Conservation (phyloP, 2,113 vertebrate species). For the Cebidichthys violaceus region DNA sequence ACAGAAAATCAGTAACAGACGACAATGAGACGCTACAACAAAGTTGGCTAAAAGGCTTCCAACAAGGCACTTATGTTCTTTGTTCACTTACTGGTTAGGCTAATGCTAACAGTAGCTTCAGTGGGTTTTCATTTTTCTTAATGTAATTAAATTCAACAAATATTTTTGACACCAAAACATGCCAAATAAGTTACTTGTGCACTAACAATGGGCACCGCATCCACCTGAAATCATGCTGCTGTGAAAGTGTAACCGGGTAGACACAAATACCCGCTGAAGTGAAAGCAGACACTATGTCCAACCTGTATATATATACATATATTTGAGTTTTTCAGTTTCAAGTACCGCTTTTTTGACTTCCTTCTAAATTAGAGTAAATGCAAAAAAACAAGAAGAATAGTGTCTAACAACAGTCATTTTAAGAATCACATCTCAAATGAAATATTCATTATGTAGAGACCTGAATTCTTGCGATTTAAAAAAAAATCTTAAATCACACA, state of each 20-base stretch:
- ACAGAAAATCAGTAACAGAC: background rate
- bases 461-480: background rate
- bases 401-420: background rate
- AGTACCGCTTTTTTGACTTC: background rate
- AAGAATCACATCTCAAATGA: background rate
- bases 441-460: background rate
- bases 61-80: background rate
- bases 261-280: background rate
- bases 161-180: background rate
- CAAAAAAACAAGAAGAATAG: background rate
- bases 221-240: background rate
- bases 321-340: background rate
- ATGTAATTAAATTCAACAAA: background rate
- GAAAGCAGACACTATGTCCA: background rate
- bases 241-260: background rate
- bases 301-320: background rate
- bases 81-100: background rate
- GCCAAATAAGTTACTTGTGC: background rate
- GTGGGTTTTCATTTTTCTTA: background rate
- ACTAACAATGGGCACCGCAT: background rate
- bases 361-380: background rate
- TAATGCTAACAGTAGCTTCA: background rate
- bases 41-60: background rate
- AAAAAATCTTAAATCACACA: too few relatives aligned
- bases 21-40: background rate